Percentiles rank a stretch among this genome's conserved stretches.
phyloP scores from a whole-genome alignment of 2,113 vertebrate species.

The Aldabrachelys gigantea region DNA sequence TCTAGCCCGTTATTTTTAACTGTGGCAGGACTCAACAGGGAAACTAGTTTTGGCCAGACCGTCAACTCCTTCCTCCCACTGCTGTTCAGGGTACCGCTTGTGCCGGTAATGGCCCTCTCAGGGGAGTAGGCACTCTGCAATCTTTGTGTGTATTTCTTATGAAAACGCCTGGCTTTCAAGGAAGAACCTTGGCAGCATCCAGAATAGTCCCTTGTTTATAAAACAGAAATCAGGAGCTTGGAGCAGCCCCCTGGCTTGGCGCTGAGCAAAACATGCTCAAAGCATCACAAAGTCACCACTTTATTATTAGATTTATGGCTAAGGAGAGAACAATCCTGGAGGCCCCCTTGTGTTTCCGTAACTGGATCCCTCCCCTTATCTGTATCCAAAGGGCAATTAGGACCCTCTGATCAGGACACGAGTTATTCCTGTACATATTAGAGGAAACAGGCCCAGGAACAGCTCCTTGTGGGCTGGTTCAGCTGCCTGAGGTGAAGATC shows the following conservation, averaged over 20 bases:
- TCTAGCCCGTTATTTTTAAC: background rate
- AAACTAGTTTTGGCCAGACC: background rate
- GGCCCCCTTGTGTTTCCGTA: rapidly evolving
- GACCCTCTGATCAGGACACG: background rate
- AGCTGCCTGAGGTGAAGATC: background rate
- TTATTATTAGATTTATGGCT: background rate
- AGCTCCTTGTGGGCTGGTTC: background rate
- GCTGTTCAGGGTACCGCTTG: background rate
- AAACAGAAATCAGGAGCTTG: background rate
- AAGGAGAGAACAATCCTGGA: background rate
- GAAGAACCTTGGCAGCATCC: rapidly evolving
- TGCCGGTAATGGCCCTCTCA: rapidly evolving
- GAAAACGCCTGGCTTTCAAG: rapidly evolving
- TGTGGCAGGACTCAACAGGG: background rate
- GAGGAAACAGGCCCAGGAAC: background rate
- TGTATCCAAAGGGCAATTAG: rapidly evolving
- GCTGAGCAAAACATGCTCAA: background rate
- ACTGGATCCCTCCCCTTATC: rapidly evolving
- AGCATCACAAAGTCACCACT: background rate
- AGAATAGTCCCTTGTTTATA: background rate
- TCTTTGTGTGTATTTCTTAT: background rate
- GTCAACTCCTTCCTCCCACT: background rate
- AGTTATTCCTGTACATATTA: background rate
- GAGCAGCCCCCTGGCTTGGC: background rate
- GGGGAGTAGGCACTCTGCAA: background rate